Conservation (phyloP, 2,113 vertebrate genomes). For the Gallinago media region DNA sequence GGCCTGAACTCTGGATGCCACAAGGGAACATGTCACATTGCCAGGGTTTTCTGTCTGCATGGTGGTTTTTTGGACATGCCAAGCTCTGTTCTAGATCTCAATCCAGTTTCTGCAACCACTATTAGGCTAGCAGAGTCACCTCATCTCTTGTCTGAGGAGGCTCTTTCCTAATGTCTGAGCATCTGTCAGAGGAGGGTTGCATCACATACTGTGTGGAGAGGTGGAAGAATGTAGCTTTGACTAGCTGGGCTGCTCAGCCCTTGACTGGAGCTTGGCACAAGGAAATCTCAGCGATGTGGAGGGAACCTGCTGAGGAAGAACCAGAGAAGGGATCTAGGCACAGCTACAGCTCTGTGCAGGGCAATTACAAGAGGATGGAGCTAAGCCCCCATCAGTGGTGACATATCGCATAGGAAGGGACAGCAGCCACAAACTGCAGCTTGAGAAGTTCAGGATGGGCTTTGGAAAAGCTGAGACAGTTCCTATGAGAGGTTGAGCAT, state of each 20-base stretch:
- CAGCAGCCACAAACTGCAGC: neutral
- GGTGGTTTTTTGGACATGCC: rapidly evolving
- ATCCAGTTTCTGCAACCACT: neutral
- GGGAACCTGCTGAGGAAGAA: neutral
- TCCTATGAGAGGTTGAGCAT: neutral
- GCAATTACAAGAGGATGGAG: neutral
- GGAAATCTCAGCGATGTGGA: neutral
- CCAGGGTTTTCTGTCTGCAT: neutral
- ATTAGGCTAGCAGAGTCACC: neutral
- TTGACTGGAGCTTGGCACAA: neutral
- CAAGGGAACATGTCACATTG: rapidly evolving
- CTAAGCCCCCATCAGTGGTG: neutral
- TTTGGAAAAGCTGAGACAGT: neutral
- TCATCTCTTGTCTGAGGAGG: neutral
- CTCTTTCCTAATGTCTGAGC: neutral
- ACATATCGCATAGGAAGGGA: neutral
- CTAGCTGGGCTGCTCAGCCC: neutral
- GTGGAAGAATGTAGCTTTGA: neutral
- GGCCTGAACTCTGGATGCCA: neutral
- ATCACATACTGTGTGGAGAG: rapidly evolving
- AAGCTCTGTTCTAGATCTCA: neutral
- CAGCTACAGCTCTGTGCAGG: neutral
- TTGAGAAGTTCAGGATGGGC: neutral
- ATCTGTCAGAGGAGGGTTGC: neutral
- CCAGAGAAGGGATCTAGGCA: neutral